These are phyloP conservation scores for Scomberomorus guttatus DNA, from an alignment of 2,797 vertebrate species.

Conservation along the genomic window DNA sequence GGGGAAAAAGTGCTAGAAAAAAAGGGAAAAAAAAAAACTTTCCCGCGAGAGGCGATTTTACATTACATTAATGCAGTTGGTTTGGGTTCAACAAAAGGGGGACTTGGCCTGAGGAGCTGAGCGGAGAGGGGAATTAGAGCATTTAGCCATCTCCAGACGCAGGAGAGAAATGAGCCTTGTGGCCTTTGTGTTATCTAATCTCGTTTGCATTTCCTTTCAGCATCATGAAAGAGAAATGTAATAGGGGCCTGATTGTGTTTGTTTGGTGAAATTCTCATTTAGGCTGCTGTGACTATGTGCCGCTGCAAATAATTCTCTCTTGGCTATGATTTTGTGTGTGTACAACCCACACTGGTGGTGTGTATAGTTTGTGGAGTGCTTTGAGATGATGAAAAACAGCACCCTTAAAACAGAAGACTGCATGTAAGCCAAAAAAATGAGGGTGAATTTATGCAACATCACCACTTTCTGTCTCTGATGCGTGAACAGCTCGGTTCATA, in stretches of 20 bases:
- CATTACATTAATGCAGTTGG: conserved; percentile 83
- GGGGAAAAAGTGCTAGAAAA: conserved; percentile 27
- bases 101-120: conserved; percentile 84
- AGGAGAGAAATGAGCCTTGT: conserved; percentile 87
- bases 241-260: conserved; percentile 88
- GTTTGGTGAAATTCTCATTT: conserved; percentile 89
- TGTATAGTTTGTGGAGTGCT: conserved; percentile 34
- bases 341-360: background rate
- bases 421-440: conserved; percentile 45
- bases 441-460: conserved; percentile 70
- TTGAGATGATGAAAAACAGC: conserved; percentile 65
- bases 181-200: conserved; percentile 88
- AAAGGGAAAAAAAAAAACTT: conserved; percentile 43
- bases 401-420: conserved; percentile 36
- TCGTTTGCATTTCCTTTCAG: conserved; percentile 90
- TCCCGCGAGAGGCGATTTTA: conserved; percentile 72
- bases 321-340: conserved; percentile 27
- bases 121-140: conserved; percentile 84
- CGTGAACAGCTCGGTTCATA: conserved; percentile 48
- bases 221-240: conserved; percentile 88
- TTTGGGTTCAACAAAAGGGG: conserved; percentile 86
- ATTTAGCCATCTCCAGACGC: conserved; percentile 88
- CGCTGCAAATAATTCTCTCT: conserved; percentile 63
- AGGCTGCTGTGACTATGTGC: conserved; percentile 70
- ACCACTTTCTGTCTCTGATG: conserved; percentile 62